phyloP scores from a whole-genome alignment of 1,140 invertebrate genomes.

The Drosophila neocordata region DNA sequence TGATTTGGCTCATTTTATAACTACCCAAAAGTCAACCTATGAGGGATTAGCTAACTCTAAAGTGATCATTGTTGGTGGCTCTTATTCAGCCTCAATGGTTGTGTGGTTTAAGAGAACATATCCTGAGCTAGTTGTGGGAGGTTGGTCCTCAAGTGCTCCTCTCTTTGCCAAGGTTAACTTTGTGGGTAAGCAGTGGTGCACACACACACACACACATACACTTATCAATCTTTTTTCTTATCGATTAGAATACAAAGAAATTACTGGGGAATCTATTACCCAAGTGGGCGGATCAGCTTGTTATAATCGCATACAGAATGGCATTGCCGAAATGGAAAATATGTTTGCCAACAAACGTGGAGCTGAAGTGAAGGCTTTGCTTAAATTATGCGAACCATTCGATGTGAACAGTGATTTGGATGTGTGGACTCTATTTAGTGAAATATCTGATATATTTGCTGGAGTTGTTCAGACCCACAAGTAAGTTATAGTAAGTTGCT shows the following conservation, averaged over 20 bases:
- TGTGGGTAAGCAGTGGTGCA: slow-evolving; percentile 50
- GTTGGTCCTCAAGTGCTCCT: slow-evolving; percentile 90
- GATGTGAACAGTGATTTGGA: slow-evolving; percentile 73
- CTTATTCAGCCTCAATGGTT: slow-evolving; percentile 90
- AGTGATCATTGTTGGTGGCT: slow-evolving; percentile 90
- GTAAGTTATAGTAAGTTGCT: slow-evolving; percentile 41
- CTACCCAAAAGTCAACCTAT: slow-evolving; percentile 83
- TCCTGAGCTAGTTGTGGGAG: slow-evolving; percentile 89
- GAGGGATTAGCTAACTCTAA: slow-evolving; percentile 74
- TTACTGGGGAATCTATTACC: slow-evolving; percentile 72
- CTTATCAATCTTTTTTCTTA: no score
- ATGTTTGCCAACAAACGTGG: slow-evolving; percentile 71
- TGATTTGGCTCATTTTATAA: slow-evolving; percentile 88
- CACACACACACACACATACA: no score
- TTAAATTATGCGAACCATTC: slow-evolving; percentile 81
- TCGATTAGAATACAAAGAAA: slow-evolving; percentile 73
- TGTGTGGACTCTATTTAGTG: slow-evolving; percentile 74
- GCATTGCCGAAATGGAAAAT: slow-evolving; percentile 83
- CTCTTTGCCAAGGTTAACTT: slow-evolving; percentile 83
- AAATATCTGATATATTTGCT: slow-evolving; percentile 77
- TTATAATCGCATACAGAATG: slow-evolving; percentile 83
- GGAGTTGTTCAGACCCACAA: slow-evolving; percentile 74
- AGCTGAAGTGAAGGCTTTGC: slow-evolving; percentile 61
- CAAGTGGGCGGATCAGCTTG: slow-evolving; percentile 83
- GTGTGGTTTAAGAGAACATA: slow-evolving; percentile 90